Conservation (phyloP, 2,797 vertebrate genomes). For the Spheniscus humboldti region DNA sequence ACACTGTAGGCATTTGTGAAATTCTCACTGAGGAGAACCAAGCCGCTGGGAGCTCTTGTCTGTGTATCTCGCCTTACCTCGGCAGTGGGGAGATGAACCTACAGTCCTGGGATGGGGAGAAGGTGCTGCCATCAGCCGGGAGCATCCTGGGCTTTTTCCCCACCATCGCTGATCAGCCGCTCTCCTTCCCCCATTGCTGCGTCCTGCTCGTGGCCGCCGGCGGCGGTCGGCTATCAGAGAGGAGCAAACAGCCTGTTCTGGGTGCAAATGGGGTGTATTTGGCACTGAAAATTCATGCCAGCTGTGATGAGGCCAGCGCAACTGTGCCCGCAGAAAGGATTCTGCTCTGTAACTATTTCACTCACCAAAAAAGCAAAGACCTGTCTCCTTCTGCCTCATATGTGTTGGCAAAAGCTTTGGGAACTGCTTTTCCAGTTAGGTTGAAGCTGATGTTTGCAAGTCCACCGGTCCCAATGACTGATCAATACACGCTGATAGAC, state of each 20-base stretch:
- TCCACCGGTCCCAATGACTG: background rate
- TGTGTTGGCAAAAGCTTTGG: background rate
- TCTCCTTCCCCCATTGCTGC: background rate
- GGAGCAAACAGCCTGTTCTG: background rate
- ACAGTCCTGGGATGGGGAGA: background rate
- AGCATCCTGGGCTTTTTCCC: background rate
- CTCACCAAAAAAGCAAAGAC: background rate
- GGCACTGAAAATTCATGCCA: background rate
- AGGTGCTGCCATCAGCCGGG: background rate
- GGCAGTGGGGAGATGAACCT: background rate
- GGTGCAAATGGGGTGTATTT: background rate
- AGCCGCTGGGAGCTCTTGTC: background rate
- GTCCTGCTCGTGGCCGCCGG: background rate
- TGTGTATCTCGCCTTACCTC: background rate
- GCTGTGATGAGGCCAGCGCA: rapidly evolving
- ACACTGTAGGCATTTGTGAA: background rate
- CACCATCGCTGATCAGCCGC: background rate
- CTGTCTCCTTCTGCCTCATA: background rate
- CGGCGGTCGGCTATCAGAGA: background rate
- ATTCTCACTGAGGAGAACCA: background rate
- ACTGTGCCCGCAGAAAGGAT: background rate
- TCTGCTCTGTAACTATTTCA: background rate
- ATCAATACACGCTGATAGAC: background rate
- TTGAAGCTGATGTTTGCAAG: background rate
- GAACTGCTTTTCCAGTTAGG: background rate